Conservation (phyloP, 2,113 vertebrate species). For the Rhea americana region DNA sequence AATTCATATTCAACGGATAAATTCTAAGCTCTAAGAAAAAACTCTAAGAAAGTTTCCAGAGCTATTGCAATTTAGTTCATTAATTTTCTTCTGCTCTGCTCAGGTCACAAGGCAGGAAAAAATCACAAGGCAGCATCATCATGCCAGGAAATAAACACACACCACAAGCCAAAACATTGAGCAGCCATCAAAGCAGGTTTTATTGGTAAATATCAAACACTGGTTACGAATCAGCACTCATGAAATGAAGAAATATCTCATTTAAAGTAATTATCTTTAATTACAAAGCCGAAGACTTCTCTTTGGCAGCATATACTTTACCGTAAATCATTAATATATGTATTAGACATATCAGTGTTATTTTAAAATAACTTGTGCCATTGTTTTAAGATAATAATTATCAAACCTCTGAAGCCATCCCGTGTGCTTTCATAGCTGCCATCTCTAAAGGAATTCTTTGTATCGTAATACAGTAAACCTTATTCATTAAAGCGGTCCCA, state of each 20-base stretch:
- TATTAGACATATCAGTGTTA: not conserved
- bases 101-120: not conserved
- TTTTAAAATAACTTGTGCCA: not conserved
- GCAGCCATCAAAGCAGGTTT: not conserved
- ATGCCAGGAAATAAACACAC: not conserved
- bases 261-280: constrained; percentile 38
- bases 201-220: not conserved
- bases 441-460: not conserved
- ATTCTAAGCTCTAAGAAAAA: not conserved
- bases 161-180: no score
- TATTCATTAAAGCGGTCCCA: not conserved
- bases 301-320: not conserved
- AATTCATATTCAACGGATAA: not conserved
- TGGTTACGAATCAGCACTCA: not conserved
- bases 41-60: not conserved
- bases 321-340: not conserved
- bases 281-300: constrained; percentile 13
- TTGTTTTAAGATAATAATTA: not conserved
- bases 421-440: not conserved
- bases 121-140: no score
- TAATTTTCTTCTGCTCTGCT: not conserved
- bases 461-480: not conserved
- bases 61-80: not conserved
- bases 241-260: not conserved
- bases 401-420: not conserved